A percentile compares a stretch with the other conserved stretches of the same genome.
These are phyloP conservation scores for Nesidiocoris tenuis DNA, from an alignment of 2,888 invertebrate species.

Conservation along the genomic window DNA sequence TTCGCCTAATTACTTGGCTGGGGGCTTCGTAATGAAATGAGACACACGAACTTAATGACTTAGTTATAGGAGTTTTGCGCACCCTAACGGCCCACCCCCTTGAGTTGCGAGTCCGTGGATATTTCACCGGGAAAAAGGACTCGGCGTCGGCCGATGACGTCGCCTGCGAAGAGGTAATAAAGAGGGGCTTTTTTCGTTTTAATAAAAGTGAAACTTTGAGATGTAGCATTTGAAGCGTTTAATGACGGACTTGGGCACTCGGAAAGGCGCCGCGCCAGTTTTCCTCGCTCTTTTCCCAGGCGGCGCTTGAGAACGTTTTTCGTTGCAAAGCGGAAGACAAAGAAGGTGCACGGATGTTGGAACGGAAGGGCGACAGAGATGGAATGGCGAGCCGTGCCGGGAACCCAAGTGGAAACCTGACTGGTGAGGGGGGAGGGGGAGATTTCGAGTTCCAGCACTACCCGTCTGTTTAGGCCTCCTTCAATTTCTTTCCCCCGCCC, in stretches of 20 bases:
- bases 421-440: background rate
- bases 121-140: background rate
- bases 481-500: background rate
- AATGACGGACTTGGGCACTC: slow-evolving; percentile 6
- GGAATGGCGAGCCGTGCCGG: background rate
- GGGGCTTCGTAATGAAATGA: background rate
- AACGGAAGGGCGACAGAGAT: background rate
- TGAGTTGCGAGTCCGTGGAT: background rate
- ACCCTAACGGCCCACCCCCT: background rate
- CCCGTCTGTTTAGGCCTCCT: background rate
- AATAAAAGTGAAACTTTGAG: slow-evolving; percentile 20
- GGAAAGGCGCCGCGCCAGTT: background rate
- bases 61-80: background rate
- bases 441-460: no score
- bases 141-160: background rate
- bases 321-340: no score
- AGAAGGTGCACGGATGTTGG: no score
- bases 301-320: background rate
- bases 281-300: background rate
- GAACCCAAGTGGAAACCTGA: background rate
- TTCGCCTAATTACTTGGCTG: background rate
- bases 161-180: background rate
- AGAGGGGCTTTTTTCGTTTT: slow-evolving; percentile 3
- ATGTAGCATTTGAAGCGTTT: slow-evolving; percentile 18
- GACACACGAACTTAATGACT: background rate